A percentile compares a stretch with the other conserved stretches of the same genome.
Conservation (phyloP, 1,140 invertebrate species). For the Diorhabda elongata region DNA sequence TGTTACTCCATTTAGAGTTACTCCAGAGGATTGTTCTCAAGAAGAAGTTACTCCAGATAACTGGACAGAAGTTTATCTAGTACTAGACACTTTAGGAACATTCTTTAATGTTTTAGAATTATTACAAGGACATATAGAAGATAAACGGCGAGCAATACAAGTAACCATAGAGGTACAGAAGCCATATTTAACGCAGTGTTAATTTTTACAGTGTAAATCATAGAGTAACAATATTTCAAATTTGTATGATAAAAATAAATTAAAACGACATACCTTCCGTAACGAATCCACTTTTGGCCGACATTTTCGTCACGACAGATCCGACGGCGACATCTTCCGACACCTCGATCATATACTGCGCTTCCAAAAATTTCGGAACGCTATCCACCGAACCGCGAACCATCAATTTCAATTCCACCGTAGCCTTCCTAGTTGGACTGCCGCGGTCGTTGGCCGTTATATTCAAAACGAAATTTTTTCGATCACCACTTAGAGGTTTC, state of each 20-base stretch:
- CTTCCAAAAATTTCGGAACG: conserved; percentile 74
- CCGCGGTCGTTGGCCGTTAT: conserved; percentile 77
- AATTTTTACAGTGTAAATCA: too few relatives aligned
- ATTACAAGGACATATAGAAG: too few relatives aligned
- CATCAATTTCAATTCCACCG: conserved; percentile 61
- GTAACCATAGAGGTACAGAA: too few relatives aligned
- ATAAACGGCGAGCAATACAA: too few relatives aligned
- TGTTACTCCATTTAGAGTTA: background rate
- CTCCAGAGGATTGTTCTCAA: too few relatives aligned
- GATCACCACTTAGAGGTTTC: conserved; percentile 54
- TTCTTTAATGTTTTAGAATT: too few relatives aligned
- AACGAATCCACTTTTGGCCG: conserved; percentile 65
- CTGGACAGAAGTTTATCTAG: too few relatives aligned
- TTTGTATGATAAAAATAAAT: too few relatives aligned
- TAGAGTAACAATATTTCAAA: too few relatives aligned
- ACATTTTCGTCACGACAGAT: conserved; percentile 72
- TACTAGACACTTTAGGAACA: too few relatives aligned
- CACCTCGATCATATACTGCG: conserved; percentile 71
- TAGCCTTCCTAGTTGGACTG: conserved; percentile 59
- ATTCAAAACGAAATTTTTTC: conserved; percentile 37
- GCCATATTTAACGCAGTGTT: too few relatives aligned
- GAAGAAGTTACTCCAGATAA: too few relatives aligned
- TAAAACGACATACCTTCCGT: conserved; percentile 42
- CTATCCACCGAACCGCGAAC: conserved; percentile 71
- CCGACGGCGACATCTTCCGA: conserved; percentile 75